These are phyloP conservation scores for Sylvia atricapilla DNA, from an alignment of 2,113 vertebrate species.

Conservation along the genomic window DNA sequence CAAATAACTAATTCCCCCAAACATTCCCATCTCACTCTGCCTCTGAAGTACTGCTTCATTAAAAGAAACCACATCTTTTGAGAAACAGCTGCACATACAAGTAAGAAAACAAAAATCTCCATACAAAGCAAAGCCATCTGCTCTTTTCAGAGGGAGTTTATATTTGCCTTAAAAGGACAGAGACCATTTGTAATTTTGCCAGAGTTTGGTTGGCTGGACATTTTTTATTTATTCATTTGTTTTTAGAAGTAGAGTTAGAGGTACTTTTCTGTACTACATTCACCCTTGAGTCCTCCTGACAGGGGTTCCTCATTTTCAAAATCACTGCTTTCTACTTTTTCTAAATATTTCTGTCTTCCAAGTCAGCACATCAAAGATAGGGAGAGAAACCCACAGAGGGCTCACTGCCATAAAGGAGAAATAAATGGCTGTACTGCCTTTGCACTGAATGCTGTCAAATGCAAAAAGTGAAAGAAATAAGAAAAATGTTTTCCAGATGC, in stretches of 20 bases:
- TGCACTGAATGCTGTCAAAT: not conserved
- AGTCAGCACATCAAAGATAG: not conserved
- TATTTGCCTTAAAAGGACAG: not conserved
- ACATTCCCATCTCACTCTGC: not conserved
- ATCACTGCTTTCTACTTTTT: not conserved
- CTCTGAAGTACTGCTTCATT: not conserved
- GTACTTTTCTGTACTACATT: not conserved
- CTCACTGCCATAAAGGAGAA: not conserved
- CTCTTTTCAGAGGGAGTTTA: not conserved
- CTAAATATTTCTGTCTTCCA: not conserved
- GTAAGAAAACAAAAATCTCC: not conserved
- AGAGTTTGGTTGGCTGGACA: not conserved
- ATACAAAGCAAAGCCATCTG: slow-evolving; percentile 14
- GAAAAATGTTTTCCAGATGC: not conserved
- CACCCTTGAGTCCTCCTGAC: not conserved
- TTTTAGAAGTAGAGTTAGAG: not conserved
- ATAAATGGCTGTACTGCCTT: not conserved
- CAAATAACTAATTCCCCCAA: not conserved
- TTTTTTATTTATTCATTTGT: not conserved
- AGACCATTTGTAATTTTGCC: not conserved
- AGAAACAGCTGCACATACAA: not conserved
- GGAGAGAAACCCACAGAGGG: accelerated
- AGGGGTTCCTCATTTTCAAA: not conserved
- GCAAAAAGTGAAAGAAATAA: not conserved
- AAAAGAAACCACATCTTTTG: not conserved